Evolutionary conservation across 1,140 invertebrate species (phyloP).

Genomic region (Lasioglossum albipes): DNA sequence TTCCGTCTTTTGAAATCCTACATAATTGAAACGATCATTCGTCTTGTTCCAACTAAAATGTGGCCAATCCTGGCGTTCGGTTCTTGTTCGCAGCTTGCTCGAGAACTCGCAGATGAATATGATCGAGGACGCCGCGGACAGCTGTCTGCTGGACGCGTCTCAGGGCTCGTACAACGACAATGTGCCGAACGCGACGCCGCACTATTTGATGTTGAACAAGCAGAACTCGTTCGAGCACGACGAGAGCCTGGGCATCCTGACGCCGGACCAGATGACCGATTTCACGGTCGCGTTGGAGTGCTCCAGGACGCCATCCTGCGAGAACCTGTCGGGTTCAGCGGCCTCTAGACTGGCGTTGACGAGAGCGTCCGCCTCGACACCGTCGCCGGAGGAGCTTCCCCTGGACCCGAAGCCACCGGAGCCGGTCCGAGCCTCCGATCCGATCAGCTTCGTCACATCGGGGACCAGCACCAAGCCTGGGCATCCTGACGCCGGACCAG

Average conservation of each 20-base stretch:
- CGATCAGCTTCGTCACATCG: constrained; percentile 88
- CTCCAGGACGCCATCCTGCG: constrained; percentile 82
- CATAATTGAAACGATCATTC: too few species aligned
- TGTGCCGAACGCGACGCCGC: constrained; percentile 73
- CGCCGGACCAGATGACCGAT: constrained; percentile 92
- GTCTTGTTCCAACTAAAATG: too few species aligned
- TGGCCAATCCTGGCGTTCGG: too few species aligned
- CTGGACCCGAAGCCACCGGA: constrained; percentile 82
- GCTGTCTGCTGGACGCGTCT: constrained; percentile 62
- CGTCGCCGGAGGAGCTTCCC: constrained; percentile 87
- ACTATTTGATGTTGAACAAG: constrained; percentile 82
- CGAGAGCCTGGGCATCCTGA: constrained; percentile 91
- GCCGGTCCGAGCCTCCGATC: constrained; percentile 56
- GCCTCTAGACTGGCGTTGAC: constrained; percentile 60
- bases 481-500: constrained; percentile 91
- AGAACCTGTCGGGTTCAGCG: constrained; percentile 72
- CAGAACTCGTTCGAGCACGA: constrained; percentile 88
- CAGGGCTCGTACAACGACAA: constrained; percentile 66
- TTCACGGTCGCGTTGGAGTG: constrained; percentile 82
- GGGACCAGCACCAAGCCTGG: constrained; percentile 92
- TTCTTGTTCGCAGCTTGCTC: constrained; percentile 57
- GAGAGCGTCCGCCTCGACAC: constrained; percentile 64
- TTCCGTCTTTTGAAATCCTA: too few species aligned
- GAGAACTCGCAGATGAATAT: constrained; percentile 63
- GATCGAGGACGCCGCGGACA: constrained; percentile 70